phyloP scores from a whole-genome alignment of 2,888 invertebrate genomes.

The Hemaris fuciformis region DNA sequence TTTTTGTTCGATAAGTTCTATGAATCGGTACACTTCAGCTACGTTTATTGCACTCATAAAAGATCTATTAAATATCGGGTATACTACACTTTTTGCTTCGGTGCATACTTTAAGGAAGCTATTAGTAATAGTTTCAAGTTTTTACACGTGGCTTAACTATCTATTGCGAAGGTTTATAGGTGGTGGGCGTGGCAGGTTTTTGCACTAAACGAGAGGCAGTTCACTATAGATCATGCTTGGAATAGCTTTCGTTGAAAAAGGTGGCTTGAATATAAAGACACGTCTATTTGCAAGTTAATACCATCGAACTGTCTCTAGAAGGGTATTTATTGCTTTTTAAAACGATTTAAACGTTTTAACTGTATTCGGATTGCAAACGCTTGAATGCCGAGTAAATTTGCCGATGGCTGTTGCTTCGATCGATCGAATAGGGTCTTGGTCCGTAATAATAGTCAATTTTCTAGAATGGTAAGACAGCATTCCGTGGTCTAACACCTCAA shows the following conservation, averaged over 20 bases:
- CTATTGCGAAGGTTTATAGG: slow-evolving; percentile 46
- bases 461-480: background rate
- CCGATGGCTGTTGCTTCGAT: background rate
- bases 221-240: slow-evolving; percentile 46
- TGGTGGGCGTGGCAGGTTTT: slow-evolving; percentile 52
- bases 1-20: slow-evolving; percentile 11
- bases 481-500: background rate
- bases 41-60: slow-evolving; percentile 12
- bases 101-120: slow-evolving; percentile 41
- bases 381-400: background rate
- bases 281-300: slow-evolving; percentile 4
- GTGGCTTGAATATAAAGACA: slow-evolving; percentile 7
- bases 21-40: slow-evolving; percentile 6
- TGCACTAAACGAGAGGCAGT: slow-evolving; percentile 35
- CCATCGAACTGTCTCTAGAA: background rate
- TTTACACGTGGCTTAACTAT: slow-evolving; percentile 37
- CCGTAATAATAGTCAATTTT: background rate
- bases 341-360: slow-evolving; percentile 6
- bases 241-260: slow-evolving; percentile 32
- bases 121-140: slow-evolving; percentile 43
- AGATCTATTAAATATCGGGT: slow-evolving; percentile 13
- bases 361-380: background rate
- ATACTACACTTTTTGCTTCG: slow-evolving; percentile 10
- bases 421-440: background rate
- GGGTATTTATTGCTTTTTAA: slow-evolving; percentile 8